These are phyloP conservation scores for Aphyosemion australe DNA, from an alignment of 2,113 vertebrate genomes.

Conservation along the genomic window DNA sequence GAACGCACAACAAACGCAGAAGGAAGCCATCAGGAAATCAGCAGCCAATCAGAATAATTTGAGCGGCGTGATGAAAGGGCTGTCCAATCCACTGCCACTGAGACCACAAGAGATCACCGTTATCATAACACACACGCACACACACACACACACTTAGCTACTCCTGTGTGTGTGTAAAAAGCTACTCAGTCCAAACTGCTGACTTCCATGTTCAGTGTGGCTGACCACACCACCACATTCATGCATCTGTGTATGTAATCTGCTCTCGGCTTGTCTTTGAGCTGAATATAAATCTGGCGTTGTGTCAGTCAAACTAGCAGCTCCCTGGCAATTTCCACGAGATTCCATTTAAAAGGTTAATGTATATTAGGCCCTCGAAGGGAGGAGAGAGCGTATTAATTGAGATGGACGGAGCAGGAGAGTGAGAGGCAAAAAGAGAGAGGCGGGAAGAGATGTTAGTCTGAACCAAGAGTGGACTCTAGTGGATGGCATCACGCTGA, in stretches of 20 bases:
- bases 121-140: slow-evolving; percentile 36
- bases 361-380: slow-evolving; percentile 69
- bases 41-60: slow-evolving; percentile 85
- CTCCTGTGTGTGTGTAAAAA: slow-evolving; percentile 18
- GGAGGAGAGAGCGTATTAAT: slow-evolving; percentile 68
- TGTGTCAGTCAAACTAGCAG: slow-evolving; percentile 68
- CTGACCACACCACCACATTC: slow-evolving; percentile 22
- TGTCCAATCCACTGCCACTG: slow-evolving; percentile 64
- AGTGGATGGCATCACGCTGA: slow-evolving; percentile 53
- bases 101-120: slow-evolving; percentile 46
- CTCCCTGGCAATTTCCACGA: slow-evolving; percentile 68
- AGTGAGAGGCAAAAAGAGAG: no score
- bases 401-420: slow-evolving; percentile 57
- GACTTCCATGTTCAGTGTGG: slow-evolving; percentile 5
- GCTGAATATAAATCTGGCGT: slow-evolving; percentile 54
- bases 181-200: slow-evolving; percentile 21
- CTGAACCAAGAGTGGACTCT: slow-evolving; percentile 67
- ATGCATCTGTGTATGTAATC: slow-evolving; percentile 21
- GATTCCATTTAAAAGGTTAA: slow-evolving; percentile 74
- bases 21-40: slow-evolving; percentile 78
- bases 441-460: slow-evolving; percentile 49
- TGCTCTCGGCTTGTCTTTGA: slow-evolving; percentile 18
- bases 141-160: slow-evolving; percentile 10
- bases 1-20: slow-evolving; percentile 45
- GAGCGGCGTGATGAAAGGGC: slow-evolving; percentile 77